Percentiles rank a stretch among this genome's conserved stretches.
These are phyloP conservation scores for Sus scrofa DNA, from an alignment of 2,113 vertebrate genomes.

Conservation along the genomic window T2T-Sscrofa CM000820.6:29642001-29642500, in stretches of 20 bases:
- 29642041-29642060: too few relatives aligned
- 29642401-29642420: background rate
- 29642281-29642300: background rate
- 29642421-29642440: background rate
- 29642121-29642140: background rate
- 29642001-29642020: too few relatives aligned
- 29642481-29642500: background rate
- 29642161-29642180: background rate
- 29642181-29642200: background rate
- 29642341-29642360: background rate
- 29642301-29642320: background rate
- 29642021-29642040: too few relatives aligned
- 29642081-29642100: too few relatives aligned
- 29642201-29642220: background rate
- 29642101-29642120: background rate
- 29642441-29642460: background rate
- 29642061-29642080: too few relatives aligned
- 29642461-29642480: too few relatives aligned
- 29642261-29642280: background rate
- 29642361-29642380: background rate
- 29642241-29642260: background rate
- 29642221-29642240: background rate
- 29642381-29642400: background rate
- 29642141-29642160: background rate
- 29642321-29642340: background rate